phyloP scores from a whole-genome alignment of 2,797 vertebrate species.

The Phataginus tetradactyla region DNA sequence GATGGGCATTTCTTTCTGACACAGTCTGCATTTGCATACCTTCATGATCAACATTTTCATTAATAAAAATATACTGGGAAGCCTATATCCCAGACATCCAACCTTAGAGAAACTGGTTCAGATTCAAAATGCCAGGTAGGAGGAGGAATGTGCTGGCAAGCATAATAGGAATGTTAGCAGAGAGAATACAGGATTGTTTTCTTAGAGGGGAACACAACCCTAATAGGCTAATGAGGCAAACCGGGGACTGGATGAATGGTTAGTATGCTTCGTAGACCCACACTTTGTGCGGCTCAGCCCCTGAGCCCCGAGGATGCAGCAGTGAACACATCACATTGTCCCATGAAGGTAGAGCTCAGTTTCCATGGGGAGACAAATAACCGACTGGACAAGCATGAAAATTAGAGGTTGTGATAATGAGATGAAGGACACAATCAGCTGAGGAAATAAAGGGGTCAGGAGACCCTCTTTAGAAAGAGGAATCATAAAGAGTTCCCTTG shows the following conservation, averaged over 20 bases:
- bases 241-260: background rate
- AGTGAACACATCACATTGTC: background rate
- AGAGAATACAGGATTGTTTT: background rate
- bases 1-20: background rate
- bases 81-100: background rate
- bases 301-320: background rate
- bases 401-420: background rate
- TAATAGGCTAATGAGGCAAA: too few relatives aligned
- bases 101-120: background rate
- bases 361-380: background rate
- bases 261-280: background rate
- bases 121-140: background rate
- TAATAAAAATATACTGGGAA: background rate
- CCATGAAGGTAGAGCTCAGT: background rate
- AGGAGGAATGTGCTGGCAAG: background rate
- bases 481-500: background rate
- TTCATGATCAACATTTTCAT: background rate
- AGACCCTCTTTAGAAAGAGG: background rate
- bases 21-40: background rate
- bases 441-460: background rate
- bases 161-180: background rate
- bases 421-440: background rate
- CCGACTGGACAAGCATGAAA: background rate
- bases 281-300: background rate
- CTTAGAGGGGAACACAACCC: background rate